A percentile compares a stretch with the other conserved stretches of the same genome.
Evolutionary conservation across 2,797 vertebrate species (phyloP).

Genomic region (Momotus momota): DNA sequence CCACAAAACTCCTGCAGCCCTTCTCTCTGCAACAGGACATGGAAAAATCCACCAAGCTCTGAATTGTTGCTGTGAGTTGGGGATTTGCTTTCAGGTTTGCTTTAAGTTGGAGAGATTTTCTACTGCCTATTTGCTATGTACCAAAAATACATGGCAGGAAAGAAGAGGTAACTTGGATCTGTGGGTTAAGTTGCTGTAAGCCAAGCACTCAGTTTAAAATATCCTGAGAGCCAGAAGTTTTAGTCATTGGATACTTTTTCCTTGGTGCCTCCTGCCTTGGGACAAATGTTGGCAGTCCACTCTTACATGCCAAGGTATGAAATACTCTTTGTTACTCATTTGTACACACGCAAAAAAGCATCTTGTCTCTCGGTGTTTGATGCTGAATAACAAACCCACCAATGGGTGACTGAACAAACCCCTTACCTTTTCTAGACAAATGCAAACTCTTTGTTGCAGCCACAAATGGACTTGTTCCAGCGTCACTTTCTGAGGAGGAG

Average conservation of each 20-base stretch:
- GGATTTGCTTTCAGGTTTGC: not conserved
- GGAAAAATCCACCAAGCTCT: not conserved
- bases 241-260: not conserved
- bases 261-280: not conserved
- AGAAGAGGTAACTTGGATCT: not conserved
- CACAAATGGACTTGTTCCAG: not conserved
- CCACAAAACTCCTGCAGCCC: not conserved
- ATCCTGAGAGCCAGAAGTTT: not conserved
- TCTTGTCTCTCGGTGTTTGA: not conserved
- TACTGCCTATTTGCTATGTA: not conserved
- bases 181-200: not conserved
- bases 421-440: slow-evolving; percentile 53
- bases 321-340: not conserved
- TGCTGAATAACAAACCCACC: not conserved
- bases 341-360: not conserved
- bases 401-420: not conserved
- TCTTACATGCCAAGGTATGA: not conserved
- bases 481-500: slow-evolving; percentile 55
- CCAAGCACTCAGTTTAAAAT: not conserved
- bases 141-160: not conserved
- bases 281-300: not conserved
- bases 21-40: not conserved
- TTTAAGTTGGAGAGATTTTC: not conserved
- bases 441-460: not conserved
- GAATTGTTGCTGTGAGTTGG: not conserved